These are phyloP conservation scores for Stegophylla sp. DNA, from an alignment of 2,888 invertebrate species.

Conservation along the genomic window DNA sequence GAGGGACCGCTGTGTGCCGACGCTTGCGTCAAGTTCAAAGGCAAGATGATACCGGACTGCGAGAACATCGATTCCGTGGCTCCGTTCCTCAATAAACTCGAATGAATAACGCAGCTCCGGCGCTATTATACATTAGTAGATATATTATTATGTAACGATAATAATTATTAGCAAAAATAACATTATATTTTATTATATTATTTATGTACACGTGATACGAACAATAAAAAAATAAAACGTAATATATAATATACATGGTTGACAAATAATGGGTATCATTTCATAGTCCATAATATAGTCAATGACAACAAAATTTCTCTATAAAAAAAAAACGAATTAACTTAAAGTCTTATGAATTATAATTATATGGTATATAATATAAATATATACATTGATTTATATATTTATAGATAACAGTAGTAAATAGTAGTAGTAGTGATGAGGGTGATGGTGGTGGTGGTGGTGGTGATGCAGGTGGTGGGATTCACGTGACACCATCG, in stretches of 20 bases:
- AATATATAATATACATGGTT: background rate
- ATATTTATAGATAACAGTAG: background rate
- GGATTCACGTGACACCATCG: no score
- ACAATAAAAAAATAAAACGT: background rate
- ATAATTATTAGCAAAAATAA: no score
- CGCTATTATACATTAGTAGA: background rate
- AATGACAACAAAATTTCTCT: no score
- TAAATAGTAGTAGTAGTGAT: background rate
- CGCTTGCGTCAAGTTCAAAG: slow-evolving; percentile 81
- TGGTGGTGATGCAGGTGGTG: background rate
- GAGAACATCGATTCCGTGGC: slow-evolving; percentile 82
- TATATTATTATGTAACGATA: no score
- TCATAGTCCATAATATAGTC: no score
- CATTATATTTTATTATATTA: background rate
- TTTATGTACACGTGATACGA: background rate
- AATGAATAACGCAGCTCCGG: slow-evolving; percentile 63
- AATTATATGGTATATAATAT: no score
- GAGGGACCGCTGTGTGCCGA: slow-evolving; percentile 86
- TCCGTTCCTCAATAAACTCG: slow-evolving; percentile 75
- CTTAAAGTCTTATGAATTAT: slow-evolving; percentile 21
- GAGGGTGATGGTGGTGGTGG: background rate
- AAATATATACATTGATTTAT: no score
- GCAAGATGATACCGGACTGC: slow-evolving; percentile 84
- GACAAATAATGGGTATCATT: background rate
- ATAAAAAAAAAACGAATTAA: background rate